Conservation (phyloP, 2,888 invertebrate genomes). For the Orthosia gracilis region DNA sequence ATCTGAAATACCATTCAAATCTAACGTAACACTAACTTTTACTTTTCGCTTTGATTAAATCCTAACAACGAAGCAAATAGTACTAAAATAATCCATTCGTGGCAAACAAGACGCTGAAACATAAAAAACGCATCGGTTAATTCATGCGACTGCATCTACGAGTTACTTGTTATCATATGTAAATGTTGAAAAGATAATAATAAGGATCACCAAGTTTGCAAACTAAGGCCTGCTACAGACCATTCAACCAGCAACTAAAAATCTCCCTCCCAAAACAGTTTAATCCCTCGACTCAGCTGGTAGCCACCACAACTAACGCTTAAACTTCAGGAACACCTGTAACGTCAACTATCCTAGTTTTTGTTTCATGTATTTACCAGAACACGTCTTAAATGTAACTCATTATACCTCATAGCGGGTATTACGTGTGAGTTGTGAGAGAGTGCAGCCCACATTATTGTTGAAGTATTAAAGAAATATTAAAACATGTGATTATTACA, state of each 20-base stretch:
- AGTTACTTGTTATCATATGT: no score
- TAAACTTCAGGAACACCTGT: neutral
- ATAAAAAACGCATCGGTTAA: no score
- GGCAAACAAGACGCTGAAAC: no score
- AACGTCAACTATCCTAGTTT: neutral
- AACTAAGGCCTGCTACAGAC: neutral
- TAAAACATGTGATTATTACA: neutral
- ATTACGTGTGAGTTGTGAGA: neutral
- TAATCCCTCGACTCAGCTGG: neutral
- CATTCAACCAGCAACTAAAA: neutral
- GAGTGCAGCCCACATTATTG: neutral
- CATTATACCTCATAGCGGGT: neutral
- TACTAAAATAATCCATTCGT: no score
- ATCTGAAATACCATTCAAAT: no score
- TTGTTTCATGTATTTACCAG: neutral
- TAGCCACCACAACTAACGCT: neutral
- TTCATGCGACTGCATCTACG: no score
- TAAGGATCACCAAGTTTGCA: no score
- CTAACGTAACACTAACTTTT: no score
- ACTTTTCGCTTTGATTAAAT: no score
- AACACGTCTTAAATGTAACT: neutral
- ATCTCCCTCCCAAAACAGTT: neutral
- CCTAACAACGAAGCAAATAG: no score
- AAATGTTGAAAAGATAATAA: no score
- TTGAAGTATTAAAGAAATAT: neutral